Evolutionary conservation across 2,113 vertebrate genomes (phyloP), one percentile per base, ranked within the genome.

Genomic region (Rostratula benghalensis): DNA sequence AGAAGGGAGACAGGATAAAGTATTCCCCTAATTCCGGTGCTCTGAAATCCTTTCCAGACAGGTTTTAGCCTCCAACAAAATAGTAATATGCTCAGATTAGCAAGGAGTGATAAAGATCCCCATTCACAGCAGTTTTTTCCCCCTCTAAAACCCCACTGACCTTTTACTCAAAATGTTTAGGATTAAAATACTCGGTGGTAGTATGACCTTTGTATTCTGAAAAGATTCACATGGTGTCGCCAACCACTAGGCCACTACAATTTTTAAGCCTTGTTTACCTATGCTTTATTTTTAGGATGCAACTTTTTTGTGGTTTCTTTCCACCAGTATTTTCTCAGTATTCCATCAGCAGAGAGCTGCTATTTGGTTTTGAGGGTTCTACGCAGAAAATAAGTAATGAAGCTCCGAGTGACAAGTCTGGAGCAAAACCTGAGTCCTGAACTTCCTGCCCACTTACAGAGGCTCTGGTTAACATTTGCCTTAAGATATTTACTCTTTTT

Each of bases 241-340:
- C 54, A 92, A 79, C 50, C 65, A 73, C 59, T 69, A 73, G 12
- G 31, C 24, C 24, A 48, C 27, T 48, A 69, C 70, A 75, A 43
- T 39, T 79, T 91, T 90, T 91, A 71, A 93, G 27, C 28, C 41
- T 60, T 85, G 41, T 93, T 96, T 90, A 69, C 57, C 75, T 69
- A 46, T 48, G 37, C 7, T 69, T 90, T 88, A 92, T 90, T 96
- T 97, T 96, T 77, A 97, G 86, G 50, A 68, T 77, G 27, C 31
- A 79, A 85, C 21, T 45, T 53, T 97, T 73, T 53, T 37, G 65
- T 35, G 43, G 73, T 71, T 93, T 84, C 39, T 81, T 89, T 89
- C 73, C 63, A 77, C 71, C 48, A 45, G 31, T 76, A 69, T 92
- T 94, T 96, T 86, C 91, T 74, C 57, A 83, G 79, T 80, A 86